Percentiles rank a stretch among this genome's conserved stretches.
phyloP scores from a whole-genome alignment of 2,797 vertebrate species.

The Enteromius treurensis region DNA sequence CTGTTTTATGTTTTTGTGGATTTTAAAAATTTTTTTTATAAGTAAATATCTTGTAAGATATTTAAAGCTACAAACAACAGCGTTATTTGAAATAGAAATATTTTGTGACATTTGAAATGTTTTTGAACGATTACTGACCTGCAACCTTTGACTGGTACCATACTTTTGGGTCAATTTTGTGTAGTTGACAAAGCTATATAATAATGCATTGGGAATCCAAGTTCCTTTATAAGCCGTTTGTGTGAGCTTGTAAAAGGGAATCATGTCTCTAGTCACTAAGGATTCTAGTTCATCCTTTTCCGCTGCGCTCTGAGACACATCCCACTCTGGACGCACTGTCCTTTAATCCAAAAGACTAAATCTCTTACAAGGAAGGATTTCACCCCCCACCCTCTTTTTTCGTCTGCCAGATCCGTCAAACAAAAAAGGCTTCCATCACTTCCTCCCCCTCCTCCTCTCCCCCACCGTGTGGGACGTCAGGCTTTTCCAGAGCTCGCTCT shows the following conservation, averaged over 20 bases:
- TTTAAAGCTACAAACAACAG: neutral
- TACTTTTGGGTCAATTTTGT: neutral
- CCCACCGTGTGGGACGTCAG: conserved; percentile 74
- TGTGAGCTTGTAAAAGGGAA: conserved; percentile 7
- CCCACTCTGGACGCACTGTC: conserved; percentile 60
- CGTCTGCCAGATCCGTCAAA: conserved; percentile 75
- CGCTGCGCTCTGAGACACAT: conserved; percentile 28
- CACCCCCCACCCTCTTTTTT: conserved; percentile 63
- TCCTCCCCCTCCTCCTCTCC: conserved; percentile 61
- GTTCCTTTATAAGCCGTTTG: conserved; percentile 21
- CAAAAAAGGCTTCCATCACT: conserved; percentile 72
- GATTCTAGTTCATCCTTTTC: conserved; percentile 39
- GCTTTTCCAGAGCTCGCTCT: conserved; percentile 64
- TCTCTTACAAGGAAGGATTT: conserved; percentile 75
- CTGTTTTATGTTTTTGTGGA: neutral
- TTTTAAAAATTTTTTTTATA: too few relatives aligned
- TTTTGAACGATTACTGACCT: neutral
- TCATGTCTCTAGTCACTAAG: conserved; percentile 15
- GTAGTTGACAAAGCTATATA: neutral
- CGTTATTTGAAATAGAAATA: neutral
- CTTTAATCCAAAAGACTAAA: conserved; percentile 75
- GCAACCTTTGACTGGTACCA: neutral
- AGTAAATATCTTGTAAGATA: neutral
- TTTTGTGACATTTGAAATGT: neutral
- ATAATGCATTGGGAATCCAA: conserved; percentile 7